phyloP scores from a whole-genome alignment of 2,113 vertebrate species.

The cat (Felis catus) region DNA sequence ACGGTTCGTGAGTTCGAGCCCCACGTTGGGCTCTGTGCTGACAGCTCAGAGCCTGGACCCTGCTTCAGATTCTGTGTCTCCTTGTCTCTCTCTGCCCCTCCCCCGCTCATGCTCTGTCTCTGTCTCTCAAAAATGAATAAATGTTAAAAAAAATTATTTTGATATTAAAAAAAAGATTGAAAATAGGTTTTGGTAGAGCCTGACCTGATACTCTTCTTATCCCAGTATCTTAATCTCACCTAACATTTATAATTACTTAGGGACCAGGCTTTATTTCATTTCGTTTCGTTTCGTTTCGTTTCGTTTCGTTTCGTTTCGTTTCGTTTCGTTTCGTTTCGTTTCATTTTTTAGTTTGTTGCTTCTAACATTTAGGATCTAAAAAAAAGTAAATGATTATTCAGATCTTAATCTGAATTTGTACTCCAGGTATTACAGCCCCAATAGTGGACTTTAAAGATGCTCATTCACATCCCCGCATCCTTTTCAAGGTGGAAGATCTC shows the following conservation, averaged over 20 bases:
- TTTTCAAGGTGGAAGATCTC: background rate
- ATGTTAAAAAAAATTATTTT: background rate
- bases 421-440: background rate
- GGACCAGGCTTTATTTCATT: background rate
- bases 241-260: background rate
- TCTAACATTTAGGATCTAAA: background rate
- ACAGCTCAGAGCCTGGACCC: no score
- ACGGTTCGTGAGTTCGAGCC: no score
- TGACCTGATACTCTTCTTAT: background rate
- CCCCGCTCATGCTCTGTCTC: no score
- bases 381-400: background rate
- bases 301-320: no score
- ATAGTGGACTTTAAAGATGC: background rate
- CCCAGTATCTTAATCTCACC: background rate
- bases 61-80: no score
- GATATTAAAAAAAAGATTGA: background rate
- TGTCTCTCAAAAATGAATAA: no score
- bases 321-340: no score
- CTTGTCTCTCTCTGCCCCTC: no score
- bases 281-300: no score
- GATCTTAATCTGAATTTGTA: background rate
- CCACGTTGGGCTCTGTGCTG: no score
- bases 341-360: background rate
- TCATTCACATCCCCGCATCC: background rate
- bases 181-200: background rate